Evolutionary conservation across 2,888 invertebrate genomes (phyloP).

Genomic region (Phengaris alcon): DNA sequence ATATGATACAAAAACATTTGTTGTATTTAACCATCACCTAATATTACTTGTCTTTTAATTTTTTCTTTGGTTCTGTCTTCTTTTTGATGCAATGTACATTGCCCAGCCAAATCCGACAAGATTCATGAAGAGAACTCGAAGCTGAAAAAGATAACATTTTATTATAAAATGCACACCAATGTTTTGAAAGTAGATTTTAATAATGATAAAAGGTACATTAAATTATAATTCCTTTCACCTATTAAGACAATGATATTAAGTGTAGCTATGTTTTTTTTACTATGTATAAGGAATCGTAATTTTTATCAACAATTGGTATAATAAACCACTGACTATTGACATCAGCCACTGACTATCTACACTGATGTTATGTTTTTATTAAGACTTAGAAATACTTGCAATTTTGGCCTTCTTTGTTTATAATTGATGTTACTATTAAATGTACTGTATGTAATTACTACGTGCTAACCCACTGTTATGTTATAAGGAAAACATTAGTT

Average conservation of each 20-base stretch:
- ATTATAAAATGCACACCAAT: background rate
- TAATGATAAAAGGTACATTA: no score
- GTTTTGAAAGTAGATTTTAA: no score
- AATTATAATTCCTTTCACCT: no score
- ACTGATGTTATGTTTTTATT: background rate
- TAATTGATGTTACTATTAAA: background rate
- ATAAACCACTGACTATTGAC: background rate
- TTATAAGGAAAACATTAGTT: constrained; percentile 12
- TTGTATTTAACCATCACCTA: constrained; percentile 37
- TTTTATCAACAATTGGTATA: background rate
- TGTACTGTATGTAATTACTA: no score
- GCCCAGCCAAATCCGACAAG: constrained; percentile 89
- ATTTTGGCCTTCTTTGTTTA: background rate
- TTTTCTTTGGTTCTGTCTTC: constrained; percentile 75
- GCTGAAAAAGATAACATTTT: constrained; percentile 71
- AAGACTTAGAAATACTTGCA: background rate
- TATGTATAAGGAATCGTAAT: background rate
- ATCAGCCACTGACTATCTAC: background rate
- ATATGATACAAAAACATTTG: background rate
- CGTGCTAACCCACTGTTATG: background rate
- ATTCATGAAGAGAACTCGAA: constrained; percentile 86
- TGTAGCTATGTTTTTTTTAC: no score
- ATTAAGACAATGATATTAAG: no score
- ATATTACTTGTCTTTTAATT: constrained; percentile 30
- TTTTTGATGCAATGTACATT: constrained; percentile 84